A percentile compares a stretch with the other conserved stretches of the same genome.
phyloP scores from a whole-genome alignment of 2,888 invertebrate genomes.

The Orthonychiurus folsomi region DNA sequence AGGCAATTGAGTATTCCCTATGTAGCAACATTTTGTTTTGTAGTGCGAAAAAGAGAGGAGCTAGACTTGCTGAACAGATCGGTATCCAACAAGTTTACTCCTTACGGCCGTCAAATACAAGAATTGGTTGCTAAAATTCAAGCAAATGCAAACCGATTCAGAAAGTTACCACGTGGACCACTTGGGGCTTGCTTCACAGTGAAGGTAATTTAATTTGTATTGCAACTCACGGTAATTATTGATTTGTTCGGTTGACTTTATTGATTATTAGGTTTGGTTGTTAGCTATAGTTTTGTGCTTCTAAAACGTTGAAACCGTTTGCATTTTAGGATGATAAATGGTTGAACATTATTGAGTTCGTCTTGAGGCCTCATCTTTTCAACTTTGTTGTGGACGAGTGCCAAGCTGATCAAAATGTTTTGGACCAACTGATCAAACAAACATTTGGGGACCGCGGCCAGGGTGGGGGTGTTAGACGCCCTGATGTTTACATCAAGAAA shows the following conservation, averaged over 20 bases:
- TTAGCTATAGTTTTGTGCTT: not conserved
- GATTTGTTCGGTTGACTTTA: not conserved
- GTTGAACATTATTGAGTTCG: conserved; percentile 24
- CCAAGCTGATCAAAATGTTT: conserved; percentile 15
- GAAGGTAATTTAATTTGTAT: too few species aligned
- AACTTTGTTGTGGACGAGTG: conserved; percentile 30
- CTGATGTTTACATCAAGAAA: conserved; percentile 3
- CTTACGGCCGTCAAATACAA: conserved; percentile 28
- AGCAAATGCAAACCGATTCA: conserved; percentile 20
- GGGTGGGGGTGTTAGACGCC: not conserved
- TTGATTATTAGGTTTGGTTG: not conserved
- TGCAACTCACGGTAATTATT: not conserved
- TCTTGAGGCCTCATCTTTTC: conserved; percentile 11
- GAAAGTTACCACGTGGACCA: conserved; percentile 30
- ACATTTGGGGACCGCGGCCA: not conserved
- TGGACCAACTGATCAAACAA: conserved; percentile 18
- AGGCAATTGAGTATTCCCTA: too few species aligned
- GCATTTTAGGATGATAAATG: conserved; percentile 23
- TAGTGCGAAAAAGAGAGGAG: conserved; percentile 8
- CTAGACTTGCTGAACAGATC: conserved; percentile 13
- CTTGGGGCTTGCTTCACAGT: conserved; percentile 33
- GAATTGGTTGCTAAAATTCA: conserved; percentile 28
- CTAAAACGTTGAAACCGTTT: too few species aligned
- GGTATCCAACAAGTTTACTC: conserved; percentile 21
- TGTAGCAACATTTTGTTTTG: too few species aligned